Conservation (phyloP, 2,888 invertebrate species). For the Lochmaea crataegi region DNA sequence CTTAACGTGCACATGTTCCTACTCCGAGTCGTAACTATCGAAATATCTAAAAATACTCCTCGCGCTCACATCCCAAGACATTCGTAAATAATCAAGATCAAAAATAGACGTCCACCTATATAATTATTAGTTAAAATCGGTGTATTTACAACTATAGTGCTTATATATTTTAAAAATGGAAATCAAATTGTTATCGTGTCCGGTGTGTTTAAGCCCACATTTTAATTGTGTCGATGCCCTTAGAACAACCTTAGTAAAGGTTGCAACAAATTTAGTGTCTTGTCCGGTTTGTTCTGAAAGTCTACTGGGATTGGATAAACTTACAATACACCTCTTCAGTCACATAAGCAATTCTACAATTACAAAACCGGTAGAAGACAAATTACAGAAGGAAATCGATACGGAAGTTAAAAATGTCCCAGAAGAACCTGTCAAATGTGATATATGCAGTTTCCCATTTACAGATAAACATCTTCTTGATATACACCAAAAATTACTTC, state of each 20-base stretch:
- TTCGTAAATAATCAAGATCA: conserved; percentile 31
- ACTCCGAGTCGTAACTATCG: conserved; percentile 4
- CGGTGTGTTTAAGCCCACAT: conserved; percentile 79
- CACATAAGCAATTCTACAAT: conserved; percentile 26
- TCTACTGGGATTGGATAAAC: conserved; percentile 81
- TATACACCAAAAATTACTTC: conserved; percentile 81
- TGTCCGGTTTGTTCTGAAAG: conserved; percentile 85
- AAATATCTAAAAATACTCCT: conserved; percentile 38
- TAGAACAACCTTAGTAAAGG: conserved; percentile 77
- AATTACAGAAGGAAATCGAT: conserved; percentile 50
- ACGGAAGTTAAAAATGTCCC: conserved; percentile 47
- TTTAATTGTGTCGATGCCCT: conserved; percentile 79
- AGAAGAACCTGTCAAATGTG: conserved; percentile 65
- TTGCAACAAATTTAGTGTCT: conserved; percentile 78
- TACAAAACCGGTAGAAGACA: conserved; percentile 11
- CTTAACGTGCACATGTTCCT: too few relatives aligned
- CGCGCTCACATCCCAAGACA: conserved; percentile 29
- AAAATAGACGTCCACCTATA: conserved; percentile 23
- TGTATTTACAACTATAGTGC: conserved; percentile 10
- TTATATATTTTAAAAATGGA: conserved; percentile 39
- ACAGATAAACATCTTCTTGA: conserved; percentile 76
- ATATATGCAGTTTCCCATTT: conserved; percentile 80
- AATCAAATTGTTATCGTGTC: conserved; percentile 73
- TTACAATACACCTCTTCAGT: conserved; percentile 85
- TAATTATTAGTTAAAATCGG: conserved; percentile 5